Conservation (phyloP, 2,113 vertebrate genomes). For the Laticauda laticaudata region DNA sequence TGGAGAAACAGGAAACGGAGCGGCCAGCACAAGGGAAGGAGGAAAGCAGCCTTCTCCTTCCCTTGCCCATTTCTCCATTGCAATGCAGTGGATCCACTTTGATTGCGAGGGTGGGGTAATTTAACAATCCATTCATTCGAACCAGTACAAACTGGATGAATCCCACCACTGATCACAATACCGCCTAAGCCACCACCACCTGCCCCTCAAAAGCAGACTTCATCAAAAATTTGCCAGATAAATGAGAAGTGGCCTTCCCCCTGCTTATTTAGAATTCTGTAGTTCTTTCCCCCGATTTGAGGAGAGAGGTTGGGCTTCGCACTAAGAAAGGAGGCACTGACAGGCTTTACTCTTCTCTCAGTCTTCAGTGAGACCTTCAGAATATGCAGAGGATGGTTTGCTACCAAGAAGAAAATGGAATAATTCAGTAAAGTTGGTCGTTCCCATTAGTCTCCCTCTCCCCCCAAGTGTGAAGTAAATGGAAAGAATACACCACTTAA, state of each 20-base stretch:
- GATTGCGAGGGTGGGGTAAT: no score
- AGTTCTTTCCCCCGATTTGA: not conserved
- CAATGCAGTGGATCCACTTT: no score
- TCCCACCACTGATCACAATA: no score
- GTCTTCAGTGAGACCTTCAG: not conserved
- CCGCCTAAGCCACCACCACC: not conserved
- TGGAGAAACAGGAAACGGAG: no score
- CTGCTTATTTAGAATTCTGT: not conserved
- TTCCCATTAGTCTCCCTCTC: not conserved
- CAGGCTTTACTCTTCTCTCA: not conserved
- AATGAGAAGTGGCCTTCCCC: no score
- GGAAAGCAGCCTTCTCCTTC: no score
- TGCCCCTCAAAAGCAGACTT: not conserved
- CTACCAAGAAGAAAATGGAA: not conserved
- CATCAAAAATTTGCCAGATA: not conserved
- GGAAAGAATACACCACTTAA: not conserved
- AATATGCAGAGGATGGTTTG: not conserved
- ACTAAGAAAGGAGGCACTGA: not conserved
- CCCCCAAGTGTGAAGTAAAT: not conserved
- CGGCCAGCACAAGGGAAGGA: no score
- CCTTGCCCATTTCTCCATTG: no score
- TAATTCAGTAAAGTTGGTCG: not conserved
- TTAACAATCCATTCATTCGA: no score
- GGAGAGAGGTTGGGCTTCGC: not conserved
- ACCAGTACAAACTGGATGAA: no score